Evolutionary conservation across 2,797 vertebrate genomes (phyloP), one percentile per base, ranked within the genome.

Genomic region (Anguilla obscura): DNA sequence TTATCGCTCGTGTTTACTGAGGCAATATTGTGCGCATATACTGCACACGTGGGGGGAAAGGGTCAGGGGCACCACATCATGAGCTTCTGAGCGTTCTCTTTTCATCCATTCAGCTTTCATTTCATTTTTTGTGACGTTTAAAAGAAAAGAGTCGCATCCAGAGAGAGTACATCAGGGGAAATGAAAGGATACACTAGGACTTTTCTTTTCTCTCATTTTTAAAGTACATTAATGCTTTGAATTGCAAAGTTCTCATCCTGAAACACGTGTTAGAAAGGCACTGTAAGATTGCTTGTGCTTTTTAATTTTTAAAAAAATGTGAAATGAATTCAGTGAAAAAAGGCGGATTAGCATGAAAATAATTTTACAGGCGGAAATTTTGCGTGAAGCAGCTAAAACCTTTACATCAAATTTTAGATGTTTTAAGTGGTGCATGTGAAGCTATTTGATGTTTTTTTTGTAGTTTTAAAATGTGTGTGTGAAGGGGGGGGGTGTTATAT

Each of bases 351-450:
- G 94, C 95, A 95, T 96, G 94, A 90, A 91, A 85, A 91, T 82
- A 79, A 89, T 82, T 16, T 85, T 88, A 58, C 85, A 76, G 27
- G 63, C 45, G 1, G 14, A 76, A 58, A 85, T 40, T n/a, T 58
- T 74, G 66, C 71, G 66, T 24, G 30, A 82, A 50, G 50, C 1
- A 45, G 84, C 48, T 45, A 52, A 85, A 79, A 88, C 89, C 91
- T 92, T 91, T 71, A 89, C 85, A 40, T 86, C 91, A 89, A 90
- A 88, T 90, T 93, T 93, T 93, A 89, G 92, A 90, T 92, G 93
- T 94, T 88, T 88, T 88, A 88, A 88, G 89, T 90, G 90, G 91
- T 85, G 95, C 95, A 95, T 96, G 94, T 92, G 69, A 60, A 85
- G 87, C 71, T n/a, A 48, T 63, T 86, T 45, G 4, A 3, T 36